Evolutionary conservation across 2,797 vertebrate genomes (phyloP).

Genomic region (Sus cebifrons): DNA sequence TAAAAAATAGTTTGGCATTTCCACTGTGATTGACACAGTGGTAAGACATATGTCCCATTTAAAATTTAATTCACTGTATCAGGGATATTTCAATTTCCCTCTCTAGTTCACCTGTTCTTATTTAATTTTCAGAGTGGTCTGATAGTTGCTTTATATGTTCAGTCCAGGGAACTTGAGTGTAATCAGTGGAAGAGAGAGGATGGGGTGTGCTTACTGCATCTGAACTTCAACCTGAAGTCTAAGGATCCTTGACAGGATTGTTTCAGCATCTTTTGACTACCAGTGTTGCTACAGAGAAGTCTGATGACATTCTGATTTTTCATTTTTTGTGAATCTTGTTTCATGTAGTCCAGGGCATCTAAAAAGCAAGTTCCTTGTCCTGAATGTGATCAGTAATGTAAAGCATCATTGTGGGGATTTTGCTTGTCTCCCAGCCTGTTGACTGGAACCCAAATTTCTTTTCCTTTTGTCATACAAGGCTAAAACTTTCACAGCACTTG

Average conservation of each 20-base stretch:
- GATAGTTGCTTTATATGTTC: not conserved
- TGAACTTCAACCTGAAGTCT: not conserved
- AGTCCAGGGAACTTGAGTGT: not conserved
- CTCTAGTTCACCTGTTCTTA: not conserved
- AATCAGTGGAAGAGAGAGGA: not conserved
- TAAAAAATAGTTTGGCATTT: not conserved
- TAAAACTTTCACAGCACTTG: not conserved
- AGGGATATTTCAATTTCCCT: slow-evolving; percentile 39
- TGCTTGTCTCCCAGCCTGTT: not conserved
- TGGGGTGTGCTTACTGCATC: not conserved
- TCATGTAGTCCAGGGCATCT: not conserved
- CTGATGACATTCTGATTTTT: not conserved
- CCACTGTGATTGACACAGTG: not conserved
- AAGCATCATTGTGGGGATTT: not conserved
- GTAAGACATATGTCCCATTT: not conserved
- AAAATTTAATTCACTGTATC: not conserved
- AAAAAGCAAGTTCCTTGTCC: not conserved
- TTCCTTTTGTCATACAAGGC: not conserved
- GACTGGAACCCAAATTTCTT: not conserved
- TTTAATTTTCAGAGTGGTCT: not conserved
- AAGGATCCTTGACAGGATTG: not conserved
- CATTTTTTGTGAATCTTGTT: not conserved
- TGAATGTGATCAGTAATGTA: not conserved
- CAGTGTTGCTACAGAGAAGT: not conserved
- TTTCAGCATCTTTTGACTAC: not conserved